A percentile compares a stretch with the other conserved stretches of the same genome.
These are phyloP conservation scores for Acleris cristana DNA, from an alignment of 2,888 invertebrate species.

Conservation along the genomic window DNA sequence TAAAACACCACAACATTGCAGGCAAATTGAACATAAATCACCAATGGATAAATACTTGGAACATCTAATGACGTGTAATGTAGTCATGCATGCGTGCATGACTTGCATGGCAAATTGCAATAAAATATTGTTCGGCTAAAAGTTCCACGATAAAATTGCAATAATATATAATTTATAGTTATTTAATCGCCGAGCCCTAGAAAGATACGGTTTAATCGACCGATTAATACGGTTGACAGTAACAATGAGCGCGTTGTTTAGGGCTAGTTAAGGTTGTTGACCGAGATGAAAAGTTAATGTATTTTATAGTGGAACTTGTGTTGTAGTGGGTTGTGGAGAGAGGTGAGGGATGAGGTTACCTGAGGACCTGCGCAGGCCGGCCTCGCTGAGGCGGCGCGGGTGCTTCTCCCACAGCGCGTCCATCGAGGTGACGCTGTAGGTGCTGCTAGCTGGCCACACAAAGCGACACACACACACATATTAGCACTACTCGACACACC, in stretches of 20 bases:
- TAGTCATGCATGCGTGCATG: conserved; percentile 45
- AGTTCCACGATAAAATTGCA: conserved; percentile 44
- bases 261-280: conserved; percentile 38
- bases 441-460: conserved; percentile 81
- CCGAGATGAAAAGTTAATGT: conserved; percentile 41
- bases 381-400: conserved; percentile 89
- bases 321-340: conserved; percentile 6
- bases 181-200: conserved; percentile 8
- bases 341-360: conserved; percentile 79
- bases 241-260: conserved; percentile 21
- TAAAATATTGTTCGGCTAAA: conserved; percentile 41
- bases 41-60: conserved; percentile 41
- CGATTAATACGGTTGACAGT: conserved; percentile 19
- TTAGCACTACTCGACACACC: conserved; percentile 70
- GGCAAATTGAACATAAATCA: conserved; percentile 44
- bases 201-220: conserved; percentile 1
- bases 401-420: conserved; percentile 90
- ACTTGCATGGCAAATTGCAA: conserved; percentile 46
- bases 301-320: conserved; percentile 41
- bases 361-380: conserved; percentile 89
- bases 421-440: conserved; percentile 86
- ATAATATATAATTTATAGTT: not conserved
- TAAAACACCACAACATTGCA: conserved; percentile 46
- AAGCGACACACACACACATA: conserved; percentile 78
- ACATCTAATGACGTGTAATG: conserved; percentile 42